Evolutionary conservation across 2,888 invertebrate species (phyloP).

Genomic region (Dynastes grantii): DNA sequence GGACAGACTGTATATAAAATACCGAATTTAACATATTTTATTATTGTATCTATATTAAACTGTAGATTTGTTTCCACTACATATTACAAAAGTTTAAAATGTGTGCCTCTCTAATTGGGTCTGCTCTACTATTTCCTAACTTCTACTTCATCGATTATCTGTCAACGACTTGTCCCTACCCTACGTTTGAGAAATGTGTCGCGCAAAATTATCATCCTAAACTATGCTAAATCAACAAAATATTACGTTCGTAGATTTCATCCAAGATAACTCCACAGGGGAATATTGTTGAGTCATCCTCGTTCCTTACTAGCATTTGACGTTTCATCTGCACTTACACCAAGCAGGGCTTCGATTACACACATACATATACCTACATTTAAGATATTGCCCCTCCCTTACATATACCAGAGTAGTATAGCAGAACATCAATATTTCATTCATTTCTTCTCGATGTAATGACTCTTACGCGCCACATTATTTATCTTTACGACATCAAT

Average conservation of each 20-base stretch:
- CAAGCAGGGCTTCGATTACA: too few species aligned
- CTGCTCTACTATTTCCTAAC: not conserved
- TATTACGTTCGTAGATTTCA: slow-evolving; percentile 27
- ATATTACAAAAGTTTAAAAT: too few species aligned
- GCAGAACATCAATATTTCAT: not conserved
- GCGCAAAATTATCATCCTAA: slow-evolving; percentile 21
- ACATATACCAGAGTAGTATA: not conserved
- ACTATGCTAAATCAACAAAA: slow-evolving; percentile 29
- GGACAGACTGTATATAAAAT: too few species aligned
- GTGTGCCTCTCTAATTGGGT: not conserved
- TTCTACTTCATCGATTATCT: slow-evolving; percentile 8
- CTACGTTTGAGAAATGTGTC: slow-evolving; percentile 13
- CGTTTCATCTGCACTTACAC: too few species aligned
- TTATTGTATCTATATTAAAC: too few species aligned
- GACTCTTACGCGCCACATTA: slow-evolving; percentile 1
- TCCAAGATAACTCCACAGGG: not conserved
- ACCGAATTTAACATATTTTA: too few species aligned
- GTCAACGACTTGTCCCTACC: not conserved
- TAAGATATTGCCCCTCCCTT: not conserved
- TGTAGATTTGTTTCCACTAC: not conserved
- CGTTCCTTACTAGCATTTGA: not conserved
- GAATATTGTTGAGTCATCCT: slow-evolving; percentile 13
- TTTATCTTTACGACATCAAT: slow-evolving; percentile 40
- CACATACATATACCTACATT: too few species aligned
- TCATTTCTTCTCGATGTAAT: not conserved